phyloP scores from a whole-genome alignment of 2,797 vertebrate species.

The Rhadinocentrus ornatus region DNA sequence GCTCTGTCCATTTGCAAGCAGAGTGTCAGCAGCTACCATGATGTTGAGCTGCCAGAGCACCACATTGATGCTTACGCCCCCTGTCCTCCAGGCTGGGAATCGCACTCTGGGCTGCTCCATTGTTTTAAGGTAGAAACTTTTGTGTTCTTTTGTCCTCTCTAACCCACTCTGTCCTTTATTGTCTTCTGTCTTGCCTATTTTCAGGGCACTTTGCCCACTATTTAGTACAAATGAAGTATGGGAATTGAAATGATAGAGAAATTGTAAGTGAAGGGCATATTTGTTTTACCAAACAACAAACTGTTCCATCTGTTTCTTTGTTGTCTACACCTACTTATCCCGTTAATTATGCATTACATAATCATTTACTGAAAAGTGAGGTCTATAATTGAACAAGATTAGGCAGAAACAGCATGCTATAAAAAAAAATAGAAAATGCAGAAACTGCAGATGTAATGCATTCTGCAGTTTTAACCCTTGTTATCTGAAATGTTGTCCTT shows the following conservation, averaged over 20 bases:
- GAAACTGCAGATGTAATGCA: neutral
- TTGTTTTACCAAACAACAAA: neutral
- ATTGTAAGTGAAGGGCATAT: neutral
- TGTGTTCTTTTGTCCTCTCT: neutral
- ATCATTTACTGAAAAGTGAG: neutral
- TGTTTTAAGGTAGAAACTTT: conserved; percentile 89
- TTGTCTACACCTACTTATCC: neutral
- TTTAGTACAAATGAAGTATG: neutral
- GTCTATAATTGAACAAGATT: neutral
- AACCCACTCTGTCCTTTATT: neutral
- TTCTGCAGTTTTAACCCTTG: neutral
- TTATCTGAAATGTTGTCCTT: conserved; percentile 31
- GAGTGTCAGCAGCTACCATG: conserved; percentile 76
- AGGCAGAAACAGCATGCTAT: neutral
- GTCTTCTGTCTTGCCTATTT: neutral
- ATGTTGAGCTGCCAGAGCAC: conserved; percentile 71
- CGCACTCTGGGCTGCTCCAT: conserved; percentile 80
- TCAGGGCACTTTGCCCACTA: neutral
- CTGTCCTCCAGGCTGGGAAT: conserved; percentile 92
- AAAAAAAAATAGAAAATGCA: neutral
- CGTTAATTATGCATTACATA: neutral
- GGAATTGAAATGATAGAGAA: neutral
- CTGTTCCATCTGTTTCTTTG: neutral
- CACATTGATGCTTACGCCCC: conserved; percentile 79
- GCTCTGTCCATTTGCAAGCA: conserved; percentile 92